Percentiles rank a stretch among this genome's conserved stretches.
These are phyloP conservation scores for Whitmania pigra DNA, from an alignment of 1,140 invertebrate species.

Conservation along the genomic window DNA sequence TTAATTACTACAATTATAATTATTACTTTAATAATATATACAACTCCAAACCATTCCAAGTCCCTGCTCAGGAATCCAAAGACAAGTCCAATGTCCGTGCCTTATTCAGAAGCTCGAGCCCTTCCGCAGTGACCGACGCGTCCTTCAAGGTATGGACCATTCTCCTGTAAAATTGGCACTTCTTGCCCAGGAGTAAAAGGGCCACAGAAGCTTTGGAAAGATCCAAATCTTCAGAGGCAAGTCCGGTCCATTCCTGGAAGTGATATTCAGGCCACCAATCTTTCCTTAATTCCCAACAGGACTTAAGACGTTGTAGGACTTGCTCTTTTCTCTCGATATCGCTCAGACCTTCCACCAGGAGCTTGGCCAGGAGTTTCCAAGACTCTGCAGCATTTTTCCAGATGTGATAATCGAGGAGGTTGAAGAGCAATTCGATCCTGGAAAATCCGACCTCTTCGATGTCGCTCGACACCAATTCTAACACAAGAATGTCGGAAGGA, in stretches of 20 bases:
- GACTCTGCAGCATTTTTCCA: not conserved
- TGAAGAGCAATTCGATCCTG: not conserved
- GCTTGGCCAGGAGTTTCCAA: not conserved
- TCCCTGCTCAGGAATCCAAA: not conserved
- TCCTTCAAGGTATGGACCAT: not conserved
- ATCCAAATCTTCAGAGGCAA: conserved; percentile 1
- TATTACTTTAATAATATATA: no score
- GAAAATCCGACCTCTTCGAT: not conserved
- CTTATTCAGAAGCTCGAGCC: not conserved
- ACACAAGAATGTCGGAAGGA: not conserved
- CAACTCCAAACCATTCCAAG: not conserved
- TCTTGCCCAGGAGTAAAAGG: not conserved
- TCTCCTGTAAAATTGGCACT: not conserved
- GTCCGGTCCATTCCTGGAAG: not conserved
- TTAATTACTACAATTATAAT: no score
- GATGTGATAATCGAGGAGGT: not conserved
- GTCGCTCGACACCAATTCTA: not conserved
- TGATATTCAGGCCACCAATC: conserved; percentile 13
- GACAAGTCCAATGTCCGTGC: not conserved
- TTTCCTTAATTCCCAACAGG: not conserved
- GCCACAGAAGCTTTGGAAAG: not conserved
- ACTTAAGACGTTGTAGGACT: not conserved
- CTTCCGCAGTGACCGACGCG: not conserved
- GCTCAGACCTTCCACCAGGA: not conserved
- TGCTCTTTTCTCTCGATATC: not conserved